Conservation (phyloP, 2,113 vertebrate genomes). For the Dascyllus trimaculatus region DNA sequence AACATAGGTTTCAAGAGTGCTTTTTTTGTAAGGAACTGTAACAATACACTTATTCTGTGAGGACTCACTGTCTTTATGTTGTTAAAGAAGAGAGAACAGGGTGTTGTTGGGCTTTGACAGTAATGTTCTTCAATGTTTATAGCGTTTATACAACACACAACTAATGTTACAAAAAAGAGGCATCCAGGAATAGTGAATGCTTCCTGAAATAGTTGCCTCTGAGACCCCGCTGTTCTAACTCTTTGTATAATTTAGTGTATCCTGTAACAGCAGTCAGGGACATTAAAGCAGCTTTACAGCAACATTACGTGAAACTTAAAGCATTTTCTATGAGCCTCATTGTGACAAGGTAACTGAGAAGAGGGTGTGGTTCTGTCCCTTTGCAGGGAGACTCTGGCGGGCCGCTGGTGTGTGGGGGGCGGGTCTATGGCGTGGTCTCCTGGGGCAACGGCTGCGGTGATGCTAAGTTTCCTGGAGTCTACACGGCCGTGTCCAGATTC, state of each 20-base stretch:
- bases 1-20: no score
- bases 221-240: not conserved
- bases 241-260: conserved; percentile 16
- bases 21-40: not conserved
- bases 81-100: not conserved
- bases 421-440: conserved; percentile 83
- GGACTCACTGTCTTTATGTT: not conserved
- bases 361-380: conserved; percentile 19
- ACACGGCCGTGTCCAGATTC: conserved; percentile 82
- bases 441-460: conserved; percentile 85
- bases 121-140: not conserved
- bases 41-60: not conserved
- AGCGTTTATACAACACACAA: not conserved
- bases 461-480: conserved; percentile 83
- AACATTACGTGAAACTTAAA: conserved; percentile 10
- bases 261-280: conserved; percentile 17
- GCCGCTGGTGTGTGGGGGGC: conserved; percentile 82
- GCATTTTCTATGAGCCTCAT: not conserved
- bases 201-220: not conserved
- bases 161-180: not conserved
- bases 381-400: conserved; percentile 85
- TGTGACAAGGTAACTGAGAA: conserved; percentile 7
- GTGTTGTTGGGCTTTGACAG: not conserved
- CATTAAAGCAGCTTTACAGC: conserved; percentile 3
- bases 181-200: not conserved